Percentiles rank a stretch among this genome's conserved stretches.
These are phyloP conservation scores for Fregetta grallaria DNA, from an alignment of 2,113 vertebrate species.

Conservation along the genomic window DNA sequence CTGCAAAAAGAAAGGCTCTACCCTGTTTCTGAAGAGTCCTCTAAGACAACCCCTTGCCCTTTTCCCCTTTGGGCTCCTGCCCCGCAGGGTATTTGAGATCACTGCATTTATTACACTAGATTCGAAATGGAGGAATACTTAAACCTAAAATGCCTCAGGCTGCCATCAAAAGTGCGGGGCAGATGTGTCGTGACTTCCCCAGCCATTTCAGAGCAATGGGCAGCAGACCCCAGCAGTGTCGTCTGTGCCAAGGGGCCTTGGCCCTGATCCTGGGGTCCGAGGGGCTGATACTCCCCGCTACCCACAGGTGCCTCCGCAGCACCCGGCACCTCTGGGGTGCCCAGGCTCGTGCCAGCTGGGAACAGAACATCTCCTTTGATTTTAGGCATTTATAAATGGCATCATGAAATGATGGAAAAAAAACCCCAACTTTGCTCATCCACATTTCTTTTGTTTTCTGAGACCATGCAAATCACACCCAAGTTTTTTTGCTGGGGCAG, in stretches of 20 bases:
- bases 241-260: fast-evolving
- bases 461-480: neutral
- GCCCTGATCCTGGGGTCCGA: neutral
- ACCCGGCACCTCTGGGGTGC: fast-evolving
- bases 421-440: fast-evolving
- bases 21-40: neutral
- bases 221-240: neutral
- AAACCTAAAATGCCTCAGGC: neutral
- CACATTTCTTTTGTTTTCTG: neutral
- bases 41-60: neutral
- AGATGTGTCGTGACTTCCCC: fast-evolving
- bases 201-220: neutral
- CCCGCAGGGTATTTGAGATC: fast-evolving
- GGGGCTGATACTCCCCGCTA: neutral
- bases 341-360: neutral
- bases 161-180: neutral
- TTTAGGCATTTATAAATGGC: neutral
- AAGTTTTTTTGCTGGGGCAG: neutral
- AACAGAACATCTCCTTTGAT: neutral
- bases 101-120: neutral
- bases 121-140: neutral
- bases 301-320: fast-evolving
- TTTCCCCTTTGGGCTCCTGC: neutral
- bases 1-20: neutral
- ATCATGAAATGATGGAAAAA: neutral